These are phyloP conservation scores for Pachliopta kotzebuea DNA, from an alignment of 2,888 invertebrate species.

Conservation along the genomic window DNA sequence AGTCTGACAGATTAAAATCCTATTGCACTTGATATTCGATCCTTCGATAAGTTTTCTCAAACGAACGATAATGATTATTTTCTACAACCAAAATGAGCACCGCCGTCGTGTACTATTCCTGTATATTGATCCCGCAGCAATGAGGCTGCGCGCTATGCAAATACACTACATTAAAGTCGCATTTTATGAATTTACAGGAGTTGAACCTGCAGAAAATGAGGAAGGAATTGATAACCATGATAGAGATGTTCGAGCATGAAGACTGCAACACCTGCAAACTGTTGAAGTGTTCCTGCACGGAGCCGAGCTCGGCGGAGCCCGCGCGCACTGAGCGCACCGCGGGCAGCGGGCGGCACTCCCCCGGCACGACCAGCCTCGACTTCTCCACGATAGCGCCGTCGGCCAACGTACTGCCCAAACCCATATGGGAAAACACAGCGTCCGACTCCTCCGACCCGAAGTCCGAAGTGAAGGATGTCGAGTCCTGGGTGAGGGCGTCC, in stretches of 20 bases:
- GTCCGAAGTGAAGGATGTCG: conserved; percentile 25
- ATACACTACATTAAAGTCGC: too few relatives aligned
- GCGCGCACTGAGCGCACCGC: too few relatives aligned
- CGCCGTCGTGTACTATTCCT: too few relatives aligned
- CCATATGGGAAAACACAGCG: conserved; percentile 10
- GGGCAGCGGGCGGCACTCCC: conserved; percentile 2
- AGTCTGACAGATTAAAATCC: too few relatives aligned
- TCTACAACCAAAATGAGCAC: too few relatives aligned
- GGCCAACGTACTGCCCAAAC: conserved; percentile 26
- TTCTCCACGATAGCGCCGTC: conserved; percentile 16
- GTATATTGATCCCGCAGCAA: too few relatives aligned
- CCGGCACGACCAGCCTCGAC: conserved; percentile 2
- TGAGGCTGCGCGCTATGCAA: too few relatives aligned
- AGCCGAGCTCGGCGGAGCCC: conserved; percentile 6
- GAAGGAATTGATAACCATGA: conserved; percentile 40
- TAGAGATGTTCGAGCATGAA: conserved; percentile 38
- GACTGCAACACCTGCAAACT: conserved; percentile 42
- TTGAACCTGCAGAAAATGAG: conserved; percentile 42
- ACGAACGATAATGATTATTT: too few relatives aligned
- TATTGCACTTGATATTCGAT: too few relatives aligned
- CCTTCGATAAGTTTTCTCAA: too few relatives aligned
- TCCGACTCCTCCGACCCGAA: too few relatives aligned
- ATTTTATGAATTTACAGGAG: conserved; percentile 40
- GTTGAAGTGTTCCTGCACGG: conserved; percentile 40
- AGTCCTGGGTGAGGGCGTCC: conserved; percentile 31